Evolutionary conservation across 2,113 vertebrate species (phyloP).

Genomic region (Octodon degus): DNA sequence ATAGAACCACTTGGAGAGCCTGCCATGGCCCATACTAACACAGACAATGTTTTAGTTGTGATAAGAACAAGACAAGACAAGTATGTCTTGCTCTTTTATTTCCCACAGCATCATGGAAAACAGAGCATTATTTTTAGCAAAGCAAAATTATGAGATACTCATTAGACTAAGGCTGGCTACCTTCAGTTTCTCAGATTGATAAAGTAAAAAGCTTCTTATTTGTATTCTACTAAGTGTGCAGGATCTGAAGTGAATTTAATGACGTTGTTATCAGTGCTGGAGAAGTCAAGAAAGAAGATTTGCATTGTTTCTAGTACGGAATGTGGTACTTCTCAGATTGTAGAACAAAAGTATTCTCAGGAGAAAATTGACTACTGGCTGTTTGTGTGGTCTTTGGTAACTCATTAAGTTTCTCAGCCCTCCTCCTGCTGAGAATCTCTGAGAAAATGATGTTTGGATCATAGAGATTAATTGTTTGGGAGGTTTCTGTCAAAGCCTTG

Average conservation of each 20-base stretch:
- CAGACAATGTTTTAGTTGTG: neutral
- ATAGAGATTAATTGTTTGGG: slow-evolving; percentile 33
- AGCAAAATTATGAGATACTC: slow-evolving; percentile 7
- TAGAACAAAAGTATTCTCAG: slow-evolving; percentile 11
- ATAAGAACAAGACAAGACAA: neutral
- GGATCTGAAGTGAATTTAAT: neutral
- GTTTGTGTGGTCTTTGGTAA: slow-evolving; percentile 48
- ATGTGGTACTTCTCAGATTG: neutral
- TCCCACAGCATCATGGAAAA: neutral
- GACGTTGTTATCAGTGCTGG: neutral
- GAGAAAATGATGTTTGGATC: slow-evolving; percentile 44
- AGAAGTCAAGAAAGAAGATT: slow-evolving; percentile 38
- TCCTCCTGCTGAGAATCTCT: slow-evolving; percentile 11
- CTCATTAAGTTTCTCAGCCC: neutral
- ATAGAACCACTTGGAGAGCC: slow-evolving; percentile 43
- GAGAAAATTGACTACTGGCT: slow-evolving; percentile 9
- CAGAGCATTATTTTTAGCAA: slow-evolving; percentile 1
- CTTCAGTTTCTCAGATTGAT: slow-evolving; percentile 16
- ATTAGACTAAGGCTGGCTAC: slow-evolving; percentile 45
- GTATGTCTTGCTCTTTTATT: neutral
- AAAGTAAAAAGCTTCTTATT: slow-evolving; percentile 15
- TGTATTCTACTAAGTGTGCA: slow-evolving; percentile 21
- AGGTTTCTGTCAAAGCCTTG: slow-evolving; percentile 59
- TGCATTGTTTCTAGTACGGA: neutral
- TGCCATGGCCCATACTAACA: neutral